Percentiles rank a stretch among this genome's conserved stretches.
These are phyloP conservation scores for Cheilosia grossa DNA, from an alignment of 2,888 invertebrate species.

Conservation along the genomic window DNA sequence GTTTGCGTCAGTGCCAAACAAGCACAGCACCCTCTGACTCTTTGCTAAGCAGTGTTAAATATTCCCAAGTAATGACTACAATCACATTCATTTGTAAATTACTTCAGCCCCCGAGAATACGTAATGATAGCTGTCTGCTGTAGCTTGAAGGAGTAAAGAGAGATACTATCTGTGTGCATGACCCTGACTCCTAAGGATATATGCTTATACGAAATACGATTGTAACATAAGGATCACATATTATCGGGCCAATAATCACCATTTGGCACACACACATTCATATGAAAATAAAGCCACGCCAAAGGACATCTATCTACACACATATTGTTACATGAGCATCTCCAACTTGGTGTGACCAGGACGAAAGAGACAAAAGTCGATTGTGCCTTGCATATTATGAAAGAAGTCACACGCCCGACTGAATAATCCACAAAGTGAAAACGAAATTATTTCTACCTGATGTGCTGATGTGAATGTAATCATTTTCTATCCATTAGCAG, in stretches of 20 bases:
- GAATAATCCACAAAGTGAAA: slow-evolving; percentile 73
- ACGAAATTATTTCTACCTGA: slow-evolving; percentile 73
- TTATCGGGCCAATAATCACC: slow-evolving; percentile 55
- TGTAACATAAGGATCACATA: slow-evolving; percentile 35
- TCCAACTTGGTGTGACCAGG: background rate
- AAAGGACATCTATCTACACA: background rate
- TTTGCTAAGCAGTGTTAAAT: slow-evolving; percentile 36
- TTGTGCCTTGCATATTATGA: slow-evolving; percentile 62
- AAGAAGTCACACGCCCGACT: slow-evolving; percentile 66
- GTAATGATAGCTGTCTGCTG: slow-evolving; percentile 16
- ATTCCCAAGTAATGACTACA: slow-evolving; percentile 52
- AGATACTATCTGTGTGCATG: background rate
- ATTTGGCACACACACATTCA: background rate
- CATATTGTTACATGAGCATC: background rate
- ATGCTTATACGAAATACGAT: background rate
- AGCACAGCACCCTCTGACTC: background rate
- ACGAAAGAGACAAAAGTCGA: slow-evolving; percentile 30
- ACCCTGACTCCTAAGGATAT: slow-evolving; percentile 18
- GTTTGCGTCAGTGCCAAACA: slow-evolving; percentile 23
- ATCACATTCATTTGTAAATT: slow-evolving; percentile 61
- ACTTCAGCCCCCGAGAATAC: slow-evolving; percentile 42
- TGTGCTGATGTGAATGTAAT: slow-evolving; percentile 69
- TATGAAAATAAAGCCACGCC: too few relatives aligned
- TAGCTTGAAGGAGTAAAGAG: too few relatives aligned
- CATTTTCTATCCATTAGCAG: slow-evolving; percentile 68